Evolutionary conservation across 2,113 vertebrate genomes (phyloP).

Genomic region (Muntiacus reevesi): DNA sequence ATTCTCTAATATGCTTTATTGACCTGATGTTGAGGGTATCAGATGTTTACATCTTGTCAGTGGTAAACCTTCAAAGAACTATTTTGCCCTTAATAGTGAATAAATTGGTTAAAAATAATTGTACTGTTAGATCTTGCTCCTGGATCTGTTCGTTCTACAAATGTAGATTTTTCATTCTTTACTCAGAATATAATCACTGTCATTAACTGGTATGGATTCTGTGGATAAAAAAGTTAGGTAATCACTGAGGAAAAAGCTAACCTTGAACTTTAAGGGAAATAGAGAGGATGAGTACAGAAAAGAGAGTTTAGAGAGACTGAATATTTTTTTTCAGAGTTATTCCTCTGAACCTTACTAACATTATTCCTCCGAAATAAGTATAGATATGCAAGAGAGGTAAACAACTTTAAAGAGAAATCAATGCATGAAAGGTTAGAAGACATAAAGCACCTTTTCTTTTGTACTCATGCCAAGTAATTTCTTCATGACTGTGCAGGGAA

Average conservation of each 20-base stretch:
- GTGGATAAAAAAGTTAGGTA: background rate
- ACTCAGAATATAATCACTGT: background rate
- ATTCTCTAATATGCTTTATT: background rate
- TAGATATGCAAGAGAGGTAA: background rate
- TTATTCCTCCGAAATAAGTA: background rate
- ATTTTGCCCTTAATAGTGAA: background rate
- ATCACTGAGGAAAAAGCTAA: background rate
- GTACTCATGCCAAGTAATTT: background rate
- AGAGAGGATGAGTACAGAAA: background rate
- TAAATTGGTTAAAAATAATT: background rate
- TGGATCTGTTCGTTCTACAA: background rate
- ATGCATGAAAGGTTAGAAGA: background rate
- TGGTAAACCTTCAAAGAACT: background rate
- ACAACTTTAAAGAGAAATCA: constrained; percentile 11
- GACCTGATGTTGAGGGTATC: background rate
- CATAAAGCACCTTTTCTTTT: background rate
- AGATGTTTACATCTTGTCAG: background rate
- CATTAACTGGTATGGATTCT: background rate
- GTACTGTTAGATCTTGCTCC: background rate
- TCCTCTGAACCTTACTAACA: background rate
- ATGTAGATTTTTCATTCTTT: background rate
- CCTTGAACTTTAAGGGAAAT: background rate
- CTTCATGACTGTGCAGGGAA: background rate
- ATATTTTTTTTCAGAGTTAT: background rate
- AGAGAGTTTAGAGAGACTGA: background rate